Conservation (phyloP, 2,888 invertebrate species). For the Cheilosia pagana region DNA sequence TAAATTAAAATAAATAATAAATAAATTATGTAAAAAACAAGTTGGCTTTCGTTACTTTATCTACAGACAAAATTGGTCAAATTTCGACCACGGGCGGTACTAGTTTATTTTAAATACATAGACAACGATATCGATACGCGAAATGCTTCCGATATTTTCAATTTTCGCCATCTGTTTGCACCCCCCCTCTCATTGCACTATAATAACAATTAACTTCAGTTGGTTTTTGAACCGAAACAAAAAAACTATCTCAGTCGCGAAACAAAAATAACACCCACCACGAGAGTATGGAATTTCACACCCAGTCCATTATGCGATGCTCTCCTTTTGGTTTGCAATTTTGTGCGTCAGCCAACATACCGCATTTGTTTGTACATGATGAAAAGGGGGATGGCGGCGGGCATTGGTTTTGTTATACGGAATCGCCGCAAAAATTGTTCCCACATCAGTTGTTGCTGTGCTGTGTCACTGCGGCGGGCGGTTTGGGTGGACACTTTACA, state of each 20-base stretch:
- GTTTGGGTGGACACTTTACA: background rate
- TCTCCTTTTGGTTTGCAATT: conserved; percentile 13
- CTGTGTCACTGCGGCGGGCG: conserved; percentile 15
- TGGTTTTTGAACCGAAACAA: conserved; percentile 5
- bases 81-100: no score
- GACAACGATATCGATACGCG: no score
- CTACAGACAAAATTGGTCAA: no score
- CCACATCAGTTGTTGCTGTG: conserved; percentile 42
- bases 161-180: background rate
- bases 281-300: conserved; percentile 29
- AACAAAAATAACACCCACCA: conserved; percentile 13
- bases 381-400: conserved; percentile 14
- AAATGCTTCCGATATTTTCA: no score
- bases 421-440: conserved; percentile 47
- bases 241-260: conserved; percentile 3
- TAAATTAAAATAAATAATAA: no score
- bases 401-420: conserved; percentile 13
- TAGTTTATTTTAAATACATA: no score
- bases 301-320: conserved; percentile 13
- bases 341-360: conserved; percentile 14
- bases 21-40: no score
- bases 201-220: conserved; percentile 20
- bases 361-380: no score
- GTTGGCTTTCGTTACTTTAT: no score
- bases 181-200: background rate